Base-by-base conservation (phyloP, 2,113 vertebrate genomes). In the Amazona vittata region DNA sequence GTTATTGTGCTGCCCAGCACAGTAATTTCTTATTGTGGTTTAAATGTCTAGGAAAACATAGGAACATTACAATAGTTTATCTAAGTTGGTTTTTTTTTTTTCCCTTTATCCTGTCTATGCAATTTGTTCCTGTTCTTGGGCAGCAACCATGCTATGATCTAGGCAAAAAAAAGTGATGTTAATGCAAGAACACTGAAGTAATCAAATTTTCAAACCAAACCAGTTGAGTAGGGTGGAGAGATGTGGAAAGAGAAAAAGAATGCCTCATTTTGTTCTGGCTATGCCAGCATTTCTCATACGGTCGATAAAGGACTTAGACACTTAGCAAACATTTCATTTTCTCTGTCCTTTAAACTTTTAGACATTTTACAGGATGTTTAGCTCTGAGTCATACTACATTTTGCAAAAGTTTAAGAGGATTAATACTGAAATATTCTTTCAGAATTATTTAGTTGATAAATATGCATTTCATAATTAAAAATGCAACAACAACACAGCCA, bases 141-240 rank as follows among this genome's bases (percentile, higher is more conserved):
- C 43, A 91, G 12, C 60, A 96, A 52, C 47, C 35, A 37, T 57
- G 33, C 47, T 71, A 57, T 65, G 74, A 69, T 89, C 92, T 79
- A 77, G 65, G 52, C n/a, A 82, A 84, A 84, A 84, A 86, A 86
- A 81, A 41, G 60, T 77, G 46, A 70, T 89, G n/a, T 59, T 92
- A 83, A 92, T 52, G 63, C 33, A 11, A 79, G n/a, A 90, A 53
- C 44, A 77, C 39, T 81, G 31, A 64, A 94, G 26, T 55, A 69
- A 91, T 91, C 24, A 75, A 26, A 69, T 84, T 95, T 73, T 91
- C 60, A 95, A 78, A 94, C 64, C 80, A 81, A 84, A 95, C 89
- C 52, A 82, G 80, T 41, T 75, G 60, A 93, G 77, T 95, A 79
- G 62, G 81, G 55, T 84, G 37, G 50, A 81, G 76, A 92, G 83